Evolutionary conservation across 2,888 invertebrate species (phyloP), one percentile per base, ranked within the genome.

Genomic region (Hydroisotoma schaefferi): DNA sequence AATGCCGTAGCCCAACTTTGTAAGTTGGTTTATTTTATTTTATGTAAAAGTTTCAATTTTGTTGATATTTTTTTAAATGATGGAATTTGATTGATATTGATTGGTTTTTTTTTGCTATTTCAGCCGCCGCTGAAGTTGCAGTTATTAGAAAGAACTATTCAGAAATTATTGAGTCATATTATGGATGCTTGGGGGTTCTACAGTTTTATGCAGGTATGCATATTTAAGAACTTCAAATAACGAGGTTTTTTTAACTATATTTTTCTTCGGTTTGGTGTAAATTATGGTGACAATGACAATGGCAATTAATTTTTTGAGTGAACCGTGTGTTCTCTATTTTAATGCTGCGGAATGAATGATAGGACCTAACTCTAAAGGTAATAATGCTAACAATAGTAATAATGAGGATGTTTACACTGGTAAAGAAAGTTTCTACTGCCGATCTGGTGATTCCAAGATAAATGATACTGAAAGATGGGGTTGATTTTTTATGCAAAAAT

Each of bases 161-260:
- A 15, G 94, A 95, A 80, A 83, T 94, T 44, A 80, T 90, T 55
- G 98, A 99, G 80, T 94, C 93, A 0, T 97, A 98, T 53, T 68
- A 71, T 77, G 97, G 95, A 26, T 93, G 95, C 75, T 80, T 99
- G 57, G 99, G 99, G 46, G 93, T 95, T 2, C 81, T 99, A 1
- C 92, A 93, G 74, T 78, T 92, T 47, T 88, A 89, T 77, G 86
- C 88, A 61, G 90, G 78, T 78, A 73, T 74, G 67, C 37, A 40
- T 15, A 6, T 22, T 6, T 33, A 33, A 33, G n/a, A n/a, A n/a
- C n/a, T n/a, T n/a, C n/a, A n/a, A n/a, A n/a, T n/a, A n/a, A n/a
- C n/a, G n/a, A n/a, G n/a, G n/a, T n/a, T n/a, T n/a, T n/a, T 15
- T 33, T 10, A 33, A 33, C 8, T 33, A 15, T 33, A 10, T 33